Base-by-base conservation (phyloP, 2,797 vertebrate genomes). In the Champsocephalus esox region DNA sequence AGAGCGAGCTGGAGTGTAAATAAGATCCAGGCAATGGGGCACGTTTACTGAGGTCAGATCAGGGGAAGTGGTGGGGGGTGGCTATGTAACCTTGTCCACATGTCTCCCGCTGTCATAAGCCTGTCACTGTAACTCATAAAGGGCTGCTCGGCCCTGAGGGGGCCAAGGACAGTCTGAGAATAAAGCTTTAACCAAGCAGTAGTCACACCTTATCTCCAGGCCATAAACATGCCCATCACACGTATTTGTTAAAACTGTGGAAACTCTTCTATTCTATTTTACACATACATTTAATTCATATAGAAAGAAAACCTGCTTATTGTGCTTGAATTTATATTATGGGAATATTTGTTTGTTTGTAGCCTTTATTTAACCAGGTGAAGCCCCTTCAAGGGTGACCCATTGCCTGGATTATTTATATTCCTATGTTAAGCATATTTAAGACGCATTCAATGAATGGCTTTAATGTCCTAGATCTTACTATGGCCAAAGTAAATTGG, bases 31-130 rank as follows among this genome's bases (percentile, higher is more conserved):
- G 89, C 86, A 86, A 92, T 89, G 93, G 88, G 85, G 89, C 88
- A 87, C 92, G 75, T 87, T 96, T 95, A 95, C 93, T 85, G 89
- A 92, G 94, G 94, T 94, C 94, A 95, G 91, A 92, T 93, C 84
- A 90, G 89, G 86, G 90, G 92, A 92, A 91, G 89, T 88, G 82
- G 84, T n/a, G 57, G 81, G 79, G 87, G 88, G 84, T 61, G 75
- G 78, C 79, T 86, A 80, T 87, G 88, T 94, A 94, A 93, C 92
- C 92, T 94, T 93, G 92, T 91, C 87, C 90, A 85, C 72, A 75
- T 73, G 75, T 90, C 89, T 92, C 82, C 83, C 3, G 83, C 89
- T 92, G 90, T 94, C 92, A 91, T 75, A 66, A 41, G 79, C 87
- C 91, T 93, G 93, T 94, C 92, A 93, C 83, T 86, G 91, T 95